Conservation (phyloP, 2,888 invertebrate species). For the Doris montereyensis region DNA sequence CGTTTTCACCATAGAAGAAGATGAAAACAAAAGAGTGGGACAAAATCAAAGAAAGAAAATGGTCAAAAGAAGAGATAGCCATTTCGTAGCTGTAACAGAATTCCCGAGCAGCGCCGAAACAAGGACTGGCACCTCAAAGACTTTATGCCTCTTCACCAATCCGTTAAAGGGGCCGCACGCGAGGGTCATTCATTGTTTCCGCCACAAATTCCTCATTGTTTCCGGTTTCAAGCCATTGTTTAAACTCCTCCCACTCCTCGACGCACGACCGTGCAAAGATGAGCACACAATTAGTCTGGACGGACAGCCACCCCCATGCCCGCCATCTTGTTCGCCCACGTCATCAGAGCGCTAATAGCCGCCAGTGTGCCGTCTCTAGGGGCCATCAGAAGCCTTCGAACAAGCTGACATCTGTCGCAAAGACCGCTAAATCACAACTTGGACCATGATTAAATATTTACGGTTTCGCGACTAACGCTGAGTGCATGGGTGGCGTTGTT, state of each 20-base stretch:
- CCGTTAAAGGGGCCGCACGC: too few species aligned
- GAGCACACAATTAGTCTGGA: conserved; percentile 36
- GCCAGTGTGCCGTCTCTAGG: background rate
- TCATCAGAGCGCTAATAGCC: conserved; percentile 37
- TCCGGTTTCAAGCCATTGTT: conserved; percentile 20
- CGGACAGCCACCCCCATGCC: background rate
- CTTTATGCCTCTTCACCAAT: too few species aligned
- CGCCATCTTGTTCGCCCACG: conserved; percentile 6
- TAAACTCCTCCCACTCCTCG: conserved; percentile 13
- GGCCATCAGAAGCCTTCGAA: background rate
- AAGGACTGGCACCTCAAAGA: background rate
- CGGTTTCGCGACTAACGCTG: conserved; percentile 20
- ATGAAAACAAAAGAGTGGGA: too few species aligned
- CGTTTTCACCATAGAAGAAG: too few species aligned
- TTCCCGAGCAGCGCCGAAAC: too few species aligned
- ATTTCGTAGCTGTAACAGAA: too few species aligned
- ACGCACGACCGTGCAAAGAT: background rate
- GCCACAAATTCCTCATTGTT: background rate
- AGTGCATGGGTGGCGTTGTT: too few species aligned
- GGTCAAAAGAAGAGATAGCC: too few species aligned
- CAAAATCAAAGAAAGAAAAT: too few species aligned
- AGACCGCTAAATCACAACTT: conserved; percentile 13
- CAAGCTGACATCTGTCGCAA: conserved; percentile 42
- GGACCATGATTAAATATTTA: conserved; percentile 37
- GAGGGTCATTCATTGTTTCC: background rate